Percentiles rank a stretch among this genome's conserved stretches.
Evolutionary conservation across 1,140 invertebrate species (phyloP).

Genomic region (Globodera rostochiensis): DNA sequence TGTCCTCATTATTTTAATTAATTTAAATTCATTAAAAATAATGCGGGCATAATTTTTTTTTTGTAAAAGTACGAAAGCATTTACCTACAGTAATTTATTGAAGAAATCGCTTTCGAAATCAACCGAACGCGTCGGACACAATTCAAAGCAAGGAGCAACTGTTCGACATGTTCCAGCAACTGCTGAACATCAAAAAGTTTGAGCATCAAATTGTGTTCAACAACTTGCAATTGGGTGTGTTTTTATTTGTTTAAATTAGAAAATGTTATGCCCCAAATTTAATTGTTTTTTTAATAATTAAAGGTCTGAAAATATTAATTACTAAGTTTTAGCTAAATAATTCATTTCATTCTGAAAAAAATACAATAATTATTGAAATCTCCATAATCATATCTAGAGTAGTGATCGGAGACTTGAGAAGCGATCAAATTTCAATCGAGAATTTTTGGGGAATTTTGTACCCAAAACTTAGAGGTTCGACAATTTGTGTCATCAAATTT

Average conservation of each 20-base stretch:
- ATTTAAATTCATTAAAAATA: too few relatives aligned
- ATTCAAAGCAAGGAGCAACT: constrained; percentile 93
- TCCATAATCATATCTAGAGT: too few relatives aligned
- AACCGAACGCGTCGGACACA: constrained; percentile 79
- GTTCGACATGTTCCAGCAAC: constrained; percentile 99
- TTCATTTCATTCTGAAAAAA: too few relatives aligned
- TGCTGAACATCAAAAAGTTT: constrained; percentile 96
- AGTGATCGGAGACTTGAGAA: too few relatives aligned
- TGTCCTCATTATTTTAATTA: background rate
- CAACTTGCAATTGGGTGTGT: background rate
- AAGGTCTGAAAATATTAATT: too few relatives aligned
- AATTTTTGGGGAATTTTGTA: background rate
- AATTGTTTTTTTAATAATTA: too few relatives aligned
- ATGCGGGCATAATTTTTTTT: background rate
- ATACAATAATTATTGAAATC: too few relatives aligned
- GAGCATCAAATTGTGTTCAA: constrained; percentile 90
- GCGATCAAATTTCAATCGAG: too few relatives aligned
- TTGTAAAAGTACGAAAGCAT: too few relatives aligned
- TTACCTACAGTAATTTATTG: constrained; percentile 28
- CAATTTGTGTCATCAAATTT: constrained; percentile 40
- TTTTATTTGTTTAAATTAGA: background rate
- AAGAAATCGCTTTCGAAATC: constrained; percentile 68
- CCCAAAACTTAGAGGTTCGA: background rate
- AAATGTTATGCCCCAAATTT: too few relatives aligned
- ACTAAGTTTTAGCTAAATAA: too few relatives aligned